Evolutionary conservation across 2,888 invertebrate genomes (phyloP), one percentile per base, ranked within the genome.

Genomic region (Drosophila prostipennis): DNA sequence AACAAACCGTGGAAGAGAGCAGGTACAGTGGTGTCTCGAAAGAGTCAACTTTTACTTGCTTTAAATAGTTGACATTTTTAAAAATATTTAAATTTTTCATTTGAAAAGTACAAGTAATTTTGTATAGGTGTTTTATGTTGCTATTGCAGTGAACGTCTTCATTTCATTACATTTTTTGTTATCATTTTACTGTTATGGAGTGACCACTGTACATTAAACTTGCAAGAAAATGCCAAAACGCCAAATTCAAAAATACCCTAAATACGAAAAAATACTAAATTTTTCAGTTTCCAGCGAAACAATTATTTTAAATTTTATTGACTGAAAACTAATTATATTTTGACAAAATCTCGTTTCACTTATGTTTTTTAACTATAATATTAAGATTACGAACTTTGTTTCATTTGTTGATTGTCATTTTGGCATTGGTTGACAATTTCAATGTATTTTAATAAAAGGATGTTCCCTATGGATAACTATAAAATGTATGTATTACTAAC

Each of bases 1-100:
- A 40, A 40, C 40, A 40, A 40, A 40, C 40, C 16, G 40, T 16
- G 40, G 16, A 14, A 16, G 40, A 40, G 16, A 40, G 40, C 16
- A 10, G 2, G 16, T 10, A 40, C 40, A 40, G 40, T 40, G 40
- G 16, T 10, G 10, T 2, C 40, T 10, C 16, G 4, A 10, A 2
- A 2, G 10, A 3, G 40, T 16, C 0, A 40, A 40, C 5, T 10
- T 16, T 10, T 2, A 1, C 0, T 2, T 5, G 16, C 14, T 4
- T 10, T 0, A 40, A 40, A 1, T 40, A 2, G 0, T 4, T 40
- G 16, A 2, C 2, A 0, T 0, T 7, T 10, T 39, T 16, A 8
- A 8, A 39, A 39, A 1, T 39, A 3, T 4, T 8, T 3, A 3
- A 3, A 39, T 8, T 14, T 14, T 10, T 4, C 5, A 10, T 4